Base-by-base conservation (phyloP, 2,797 vertebrate genomes). In the Characodon lateralis region DNA sequence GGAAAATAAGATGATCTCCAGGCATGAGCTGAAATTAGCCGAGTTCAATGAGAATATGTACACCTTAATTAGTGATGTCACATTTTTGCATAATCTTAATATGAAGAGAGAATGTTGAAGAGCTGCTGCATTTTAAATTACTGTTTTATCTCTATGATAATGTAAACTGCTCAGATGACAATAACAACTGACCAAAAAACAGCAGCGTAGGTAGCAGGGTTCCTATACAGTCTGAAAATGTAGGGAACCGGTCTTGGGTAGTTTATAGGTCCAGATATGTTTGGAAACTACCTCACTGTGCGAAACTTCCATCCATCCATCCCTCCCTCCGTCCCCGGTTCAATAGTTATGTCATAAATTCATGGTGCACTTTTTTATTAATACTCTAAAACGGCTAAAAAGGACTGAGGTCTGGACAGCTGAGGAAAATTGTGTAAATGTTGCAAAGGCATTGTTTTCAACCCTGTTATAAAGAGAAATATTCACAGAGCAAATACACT, bases 21-120 rank as follows among this genome's bases (percentile, higher is more conserved):
- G 81, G 74, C 63, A 88, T 31, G 2, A 31, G 43, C 2, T 69
- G 55, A 73, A 86, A 85, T 81, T 20, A 85, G 71, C 56, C 1
- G 41, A 73, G 78, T 80, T 72, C 43, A 14, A 66, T 75, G 50
- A 50, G 59, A 26, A 6, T 43, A 58, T n/a, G 56, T 24, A 41
- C 41, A 76, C 71, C 56, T 73, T 73, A 86, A 82, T 87, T 81
- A 61, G 22, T 55, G 73, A 83, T 78, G 78, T 81, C 80, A 31
- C 39, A 73, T 66, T 78, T 69, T 9, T 76, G 82, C 43, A 74
- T 43, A 76, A 43, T 50, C 58, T 81, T 79, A 28, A 71, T 63
- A 50, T 22, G 18, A 77, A 78, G 43, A 28, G 59, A 63, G 41
- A 65, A 28, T 46, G 20, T 58, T 74, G 35, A 74, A 51, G 12